Base-by-base conservation (phyloP, 2,888 invertebrate genomes). In the Temnothorax unifasciatus region DNA sequence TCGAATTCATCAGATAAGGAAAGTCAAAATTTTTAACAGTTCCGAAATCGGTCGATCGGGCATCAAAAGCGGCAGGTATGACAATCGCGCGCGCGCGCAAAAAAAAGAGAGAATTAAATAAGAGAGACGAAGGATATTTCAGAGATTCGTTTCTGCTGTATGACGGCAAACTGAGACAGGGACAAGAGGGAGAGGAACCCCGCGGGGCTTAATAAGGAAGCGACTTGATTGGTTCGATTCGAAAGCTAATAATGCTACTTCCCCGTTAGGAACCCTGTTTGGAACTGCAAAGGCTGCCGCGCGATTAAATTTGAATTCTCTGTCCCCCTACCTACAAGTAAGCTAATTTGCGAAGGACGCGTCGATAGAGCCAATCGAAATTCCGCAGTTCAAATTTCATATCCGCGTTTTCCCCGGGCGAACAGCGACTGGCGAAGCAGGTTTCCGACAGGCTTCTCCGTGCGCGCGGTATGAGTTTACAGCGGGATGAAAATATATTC, bases 231-330 rank as follows among this genome's bases (percentile, higher is more conserved):
- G 92, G 92, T 92, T 92, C 93, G 91, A 93, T 92, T 93, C 92
- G 92, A 92, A 92, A 92, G 92, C 92, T 92, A 93, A 93, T 93
- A 93, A 93, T 91, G 91, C 90, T 87, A 90, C 92, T 93, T 93
- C 91, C 66, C 93, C 88, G 87, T 87, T 76, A 85, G 82, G 71
- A 66, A 82, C 79, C 83, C 82, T 18, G 82, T 47, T 68, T 85
- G 69, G 75, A 81, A 86, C 86, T 83, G 86, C 76, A 85, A 68
- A 82, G 74, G 86, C 84, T 85, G 74, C 83, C 82, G 86, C 88
- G 74, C 89, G 90, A 90, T 90, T 90, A 90, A 90, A 90, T 90
- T 90, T 90, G 90, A 92, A 92, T 91, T 92, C 90, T 90, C 90
- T 85, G 47, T 44, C 29, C 3, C 47, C 50, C 59, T 38, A 69